Conservation (phyloP, 2,113 vertebrate species). For the Podocnemis expansa region DNA sequence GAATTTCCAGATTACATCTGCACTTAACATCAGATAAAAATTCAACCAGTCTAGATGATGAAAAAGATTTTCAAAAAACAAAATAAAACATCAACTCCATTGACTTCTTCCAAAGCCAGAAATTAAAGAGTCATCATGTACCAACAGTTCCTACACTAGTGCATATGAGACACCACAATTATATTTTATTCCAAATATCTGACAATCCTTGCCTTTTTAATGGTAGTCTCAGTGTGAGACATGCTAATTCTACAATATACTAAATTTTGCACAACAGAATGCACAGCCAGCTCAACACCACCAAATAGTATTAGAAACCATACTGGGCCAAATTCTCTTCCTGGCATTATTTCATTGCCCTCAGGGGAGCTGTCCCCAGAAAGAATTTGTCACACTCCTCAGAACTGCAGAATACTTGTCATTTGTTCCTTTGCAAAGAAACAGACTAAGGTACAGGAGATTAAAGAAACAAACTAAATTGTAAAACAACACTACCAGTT, state of each 20-base stretch:
- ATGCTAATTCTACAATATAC: not conserved
- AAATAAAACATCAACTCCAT: not conserved
- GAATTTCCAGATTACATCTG: not conserved
- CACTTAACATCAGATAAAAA: slow-evolving; percentile 3
- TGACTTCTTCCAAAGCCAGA: not conserved
- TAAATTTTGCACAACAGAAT: not conserved
- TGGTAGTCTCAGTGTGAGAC: not conserved
- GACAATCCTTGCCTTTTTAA: not conserved
- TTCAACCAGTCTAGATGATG: not conserved
- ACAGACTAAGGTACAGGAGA: not conserved
- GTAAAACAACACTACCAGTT: not conserved
- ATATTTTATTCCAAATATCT: not conserved
- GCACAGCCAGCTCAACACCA: too few species aligned
- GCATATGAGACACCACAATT: not conserved
- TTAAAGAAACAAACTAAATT: not conserved
- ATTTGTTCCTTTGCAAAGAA: not conserved
- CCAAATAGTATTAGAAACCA: not conserved
- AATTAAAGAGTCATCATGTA: not conserved
- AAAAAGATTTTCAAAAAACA: not conserved
- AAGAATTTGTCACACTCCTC: not conserved
- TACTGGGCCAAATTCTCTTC: not conserved
- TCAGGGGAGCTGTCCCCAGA: not conserved
- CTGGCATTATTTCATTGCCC: not conserved
- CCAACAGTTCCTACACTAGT: not conserved
- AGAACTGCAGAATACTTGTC: not conserved